phyloP scores from a whole-genome alignment of 2,797 vertebrate genomes.

The Melanotaenia trifasciata region DNA sequence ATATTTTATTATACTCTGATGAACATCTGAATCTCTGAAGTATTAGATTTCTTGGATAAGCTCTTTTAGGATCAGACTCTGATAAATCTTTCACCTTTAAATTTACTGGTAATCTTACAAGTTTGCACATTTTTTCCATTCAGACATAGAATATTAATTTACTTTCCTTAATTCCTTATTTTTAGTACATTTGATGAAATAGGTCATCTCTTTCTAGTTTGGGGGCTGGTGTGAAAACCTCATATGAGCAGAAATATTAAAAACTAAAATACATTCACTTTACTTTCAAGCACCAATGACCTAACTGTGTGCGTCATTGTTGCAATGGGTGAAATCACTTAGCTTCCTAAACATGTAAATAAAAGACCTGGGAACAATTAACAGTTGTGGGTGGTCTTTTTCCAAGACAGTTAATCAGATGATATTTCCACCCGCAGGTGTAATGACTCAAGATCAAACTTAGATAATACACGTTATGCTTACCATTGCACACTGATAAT shows the following conservation, averaged over 20 bases:
- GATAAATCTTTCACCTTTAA: neutral
- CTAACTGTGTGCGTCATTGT: neutral
- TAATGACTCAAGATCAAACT: conserved; percentile 41
- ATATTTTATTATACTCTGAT: neutral
- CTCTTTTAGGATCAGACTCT: neutral
- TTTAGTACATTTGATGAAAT: too few relatives aligned
- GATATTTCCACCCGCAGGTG: conserved; percentile 35
- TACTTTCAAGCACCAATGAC: neutral
- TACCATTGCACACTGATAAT: conserved; percentile 36
- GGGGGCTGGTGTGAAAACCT: neutral
- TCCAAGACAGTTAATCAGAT: conserved; percentile 37
- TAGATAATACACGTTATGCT: conserved; percentile 20
- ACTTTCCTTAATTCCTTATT: neutral
- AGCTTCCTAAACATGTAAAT: conserved; percentile 4
- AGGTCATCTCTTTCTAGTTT: neutral
- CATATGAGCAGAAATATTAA: neutral
- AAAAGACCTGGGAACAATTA: neutral
- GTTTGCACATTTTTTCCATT: neutral
- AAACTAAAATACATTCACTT: neutral
- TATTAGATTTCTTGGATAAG: neutral
- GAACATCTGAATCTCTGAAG: neutral
- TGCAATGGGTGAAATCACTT: neutral
- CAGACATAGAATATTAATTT: neutral
- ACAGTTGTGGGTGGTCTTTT: conserved; percentile 32
- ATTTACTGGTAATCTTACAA: neutral